phyloP scores from a whole-genome alignment of 1,140 invertebrate species.

The Scaptodrosophila lebanonensis region DNA sequence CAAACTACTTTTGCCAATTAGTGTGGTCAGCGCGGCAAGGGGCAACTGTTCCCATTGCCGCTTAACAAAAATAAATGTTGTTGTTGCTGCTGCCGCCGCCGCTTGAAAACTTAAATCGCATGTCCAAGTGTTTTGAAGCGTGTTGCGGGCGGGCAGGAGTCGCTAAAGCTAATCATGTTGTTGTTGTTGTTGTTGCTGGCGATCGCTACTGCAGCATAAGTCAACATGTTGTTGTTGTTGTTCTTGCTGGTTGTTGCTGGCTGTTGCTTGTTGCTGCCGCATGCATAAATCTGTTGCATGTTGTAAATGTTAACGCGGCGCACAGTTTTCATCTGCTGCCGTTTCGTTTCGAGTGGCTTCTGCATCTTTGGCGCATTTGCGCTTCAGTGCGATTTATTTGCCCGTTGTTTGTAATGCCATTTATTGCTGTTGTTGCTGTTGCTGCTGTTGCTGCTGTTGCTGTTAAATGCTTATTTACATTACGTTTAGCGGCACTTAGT shows the following conservation, averaged over 20 bases:
- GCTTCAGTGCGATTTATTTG: conserved; percentile 71
- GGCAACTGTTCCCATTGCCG: no score
- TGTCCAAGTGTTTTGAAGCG: conserved; percentile 58
- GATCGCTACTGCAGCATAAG: conserved; percentile 50
- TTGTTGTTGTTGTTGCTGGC: conserved; percentile 23
- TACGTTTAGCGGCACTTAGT: conserved; percentile 73
- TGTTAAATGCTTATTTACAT: conserved; percentile 76
- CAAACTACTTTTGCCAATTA: no score
- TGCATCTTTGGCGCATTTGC: conserved; percentile 55
- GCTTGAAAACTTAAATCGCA: conserved; percentile 45
- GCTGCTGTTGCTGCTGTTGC: conserved; percentile 28
- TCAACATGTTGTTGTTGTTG: conserved; percentile 48
- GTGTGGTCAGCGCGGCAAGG: no score
- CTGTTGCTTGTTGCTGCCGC: conserved; percentile 37
- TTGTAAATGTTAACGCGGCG: conserved; percentile 66
- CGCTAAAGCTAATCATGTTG: conserved; percentile 10
- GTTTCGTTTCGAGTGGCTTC: conserved; percentile 24
- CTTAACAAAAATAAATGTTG: neutral
- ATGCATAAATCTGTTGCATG: conserved; percentile 71
- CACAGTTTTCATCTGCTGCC: conserved; percentile 25
- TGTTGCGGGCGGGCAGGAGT: conserved; percentile 8
- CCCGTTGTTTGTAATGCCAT: conserved; percentile 71
- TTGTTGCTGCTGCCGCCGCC: neutral
- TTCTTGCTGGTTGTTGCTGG: conserved; percentile 19
- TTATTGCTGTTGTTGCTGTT: conserved; percentile 45